Evolutionary conservation across 2,888 invertebrate genomes (phyloP).

Genomic region (Branchinecta sandiegonensis): DNA sequence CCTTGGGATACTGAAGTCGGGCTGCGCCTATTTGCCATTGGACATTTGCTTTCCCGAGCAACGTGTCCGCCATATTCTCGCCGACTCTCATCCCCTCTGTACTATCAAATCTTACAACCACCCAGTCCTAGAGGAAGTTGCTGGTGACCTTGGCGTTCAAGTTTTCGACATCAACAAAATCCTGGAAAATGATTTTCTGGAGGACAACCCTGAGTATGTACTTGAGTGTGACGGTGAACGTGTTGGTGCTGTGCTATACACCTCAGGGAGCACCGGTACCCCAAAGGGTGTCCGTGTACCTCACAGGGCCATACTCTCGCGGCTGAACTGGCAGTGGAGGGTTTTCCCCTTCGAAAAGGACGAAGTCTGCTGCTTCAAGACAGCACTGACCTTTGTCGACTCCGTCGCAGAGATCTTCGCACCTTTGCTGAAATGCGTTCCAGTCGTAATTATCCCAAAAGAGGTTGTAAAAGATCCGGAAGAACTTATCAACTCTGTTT

Average conservation of each 20-base stretch:
- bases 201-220: neutral
- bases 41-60: slow-evolving; percentile 55
- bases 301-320: slow-evolving; percentile 60
- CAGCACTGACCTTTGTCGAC: slow-evolving; percentile 79
- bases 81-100: slow-evolving; percentile 54
- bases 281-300: slow-evolving; percentile 75
- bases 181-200: neutral
- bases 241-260: slow-evolving; percentile 59
- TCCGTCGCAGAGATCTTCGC: slow-evolving; percentile 78
- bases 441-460: slow-evolving; percentile 57
- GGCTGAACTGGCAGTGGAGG: slow-evolving; percentile 75
- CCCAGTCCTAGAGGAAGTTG: slow-evolving; percentile 34
- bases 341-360: slow-evolving; percentile 60
- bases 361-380: slow-evolving; percentile 66
- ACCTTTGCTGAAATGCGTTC: slow-evolving; percentile 54
- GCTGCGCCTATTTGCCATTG: slow-evolving; percentile 69
- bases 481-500: slow-evolving; percentile 49
- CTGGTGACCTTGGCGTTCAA: slow-evolving; percentile 23
- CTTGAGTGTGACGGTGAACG: slow-evolving; percentile 16
- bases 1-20: slow-evolving; percentile 61
- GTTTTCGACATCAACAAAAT: slow-evolving; percentile 27
- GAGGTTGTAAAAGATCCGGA: slow-evolving; percentile 61
- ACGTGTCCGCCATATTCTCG: slow-evolving; percentile 57
- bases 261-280: slow-evolving; percentile 76
- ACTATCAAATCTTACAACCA: slow-evolving; percentile 49